Percentiles rank a stretch among this genome's conserved stretches.
phyloP scores from a whole-genome alignment of 2,888 invertebrate species.

The Ramazzottius varieornatus region DNA sequence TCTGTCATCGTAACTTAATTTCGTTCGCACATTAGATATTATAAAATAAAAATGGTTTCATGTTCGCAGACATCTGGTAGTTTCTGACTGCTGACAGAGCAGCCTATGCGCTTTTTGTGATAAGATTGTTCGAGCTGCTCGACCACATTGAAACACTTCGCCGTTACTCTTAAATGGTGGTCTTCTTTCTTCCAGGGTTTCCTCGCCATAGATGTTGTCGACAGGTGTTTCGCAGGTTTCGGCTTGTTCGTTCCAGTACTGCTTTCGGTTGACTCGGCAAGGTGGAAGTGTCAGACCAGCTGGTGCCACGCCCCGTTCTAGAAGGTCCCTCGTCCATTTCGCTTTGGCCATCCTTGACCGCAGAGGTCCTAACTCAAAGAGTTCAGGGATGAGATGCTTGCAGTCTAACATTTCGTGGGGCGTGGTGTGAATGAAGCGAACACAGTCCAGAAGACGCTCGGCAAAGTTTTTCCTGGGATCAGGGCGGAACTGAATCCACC shows the following conservation, averaged over 20 bases:
- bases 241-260: background rate
- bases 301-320: background rate
- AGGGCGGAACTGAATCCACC: background rate
- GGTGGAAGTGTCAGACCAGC: background rate
- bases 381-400: background rate
- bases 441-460: background rate
- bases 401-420: slow-evolving; percentile 2
- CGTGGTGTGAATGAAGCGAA: background rate
- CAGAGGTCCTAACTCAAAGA: background rate
- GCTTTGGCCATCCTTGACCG: background rate
- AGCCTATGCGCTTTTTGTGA: no score
- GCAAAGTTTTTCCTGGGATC: background rate
- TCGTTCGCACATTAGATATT: no score
- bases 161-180: no score
- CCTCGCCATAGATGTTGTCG: background rate
- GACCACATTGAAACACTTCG: no score
- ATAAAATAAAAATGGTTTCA: no score
- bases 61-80: no score
- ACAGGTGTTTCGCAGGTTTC: background rate
- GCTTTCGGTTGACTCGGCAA: background rate
- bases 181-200: background rate
- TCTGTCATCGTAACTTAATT: no score
- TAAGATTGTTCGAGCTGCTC: no score
- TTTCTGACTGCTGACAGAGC: no score
- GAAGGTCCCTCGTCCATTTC: background rate